Evolutionary conservation across 2,113 vertebrate genomes (phyloP).

Genomic region (Hippolais icterina): DNA sequence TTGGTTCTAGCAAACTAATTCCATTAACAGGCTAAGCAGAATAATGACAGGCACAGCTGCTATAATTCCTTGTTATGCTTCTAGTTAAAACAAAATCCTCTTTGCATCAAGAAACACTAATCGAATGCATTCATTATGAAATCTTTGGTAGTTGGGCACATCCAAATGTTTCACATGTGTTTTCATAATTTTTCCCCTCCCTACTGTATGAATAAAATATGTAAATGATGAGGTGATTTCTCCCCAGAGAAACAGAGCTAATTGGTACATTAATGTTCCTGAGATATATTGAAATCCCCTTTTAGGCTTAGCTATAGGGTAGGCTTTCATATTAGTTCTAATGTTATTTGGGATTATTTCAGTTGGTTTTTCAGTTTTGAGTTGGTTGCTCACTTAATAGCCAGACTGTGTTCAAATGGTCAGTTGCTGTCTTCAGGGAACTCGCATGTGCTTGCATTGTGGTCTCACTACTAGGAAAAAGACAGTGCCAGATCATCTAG

Average conservation of each 20-base stretch:
- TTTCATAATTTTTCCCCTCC: neutral
- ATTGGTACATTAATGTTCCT: neutral
- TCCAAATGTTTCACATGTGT: neutral
- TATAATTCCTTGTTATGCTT: slow-evolving; percentile 4
- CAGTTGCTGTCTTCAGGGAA: neutral
- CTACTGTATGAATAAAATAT: neutral
- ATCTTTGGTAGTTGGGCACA: neutral
- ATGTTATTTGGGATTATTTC: neutral
- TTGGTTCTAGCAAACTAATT: slow-evolving; percentile 21
- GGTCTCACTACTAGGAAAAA: neutral
- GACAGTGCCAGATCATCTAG: neutral
- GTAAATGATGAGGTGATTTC: neutral
- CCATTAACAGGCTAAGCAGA: slow-evolving; percentile 30
- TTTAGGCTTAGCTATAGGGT: neutral
- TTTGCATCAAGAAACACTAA: slow-evolving; percentile 7
- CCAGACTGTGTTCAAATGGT: neutral
- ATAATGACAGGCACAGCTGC: slow-evolving; percentile 55
- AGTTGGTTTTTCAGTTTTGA: neutral
- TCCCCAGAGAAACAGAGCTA: neutral
- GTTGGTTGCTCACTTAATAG: neutral
- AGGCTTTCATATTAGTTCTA: neutral
- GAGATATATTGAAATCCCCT: neutral
- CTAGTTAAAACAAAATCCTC: slow-evolving; percentile 46
- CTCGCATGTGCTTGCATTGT: neutral
- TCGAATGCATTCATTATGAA: slow-evolving; percentile 1